A percentile compares a stretch with the other conserved stretches of the same genome.
Evolutionary conservation across 2,797 vertebrate species (phyloP).

Genomic region (Gymnopithys bicolor): DNA sequence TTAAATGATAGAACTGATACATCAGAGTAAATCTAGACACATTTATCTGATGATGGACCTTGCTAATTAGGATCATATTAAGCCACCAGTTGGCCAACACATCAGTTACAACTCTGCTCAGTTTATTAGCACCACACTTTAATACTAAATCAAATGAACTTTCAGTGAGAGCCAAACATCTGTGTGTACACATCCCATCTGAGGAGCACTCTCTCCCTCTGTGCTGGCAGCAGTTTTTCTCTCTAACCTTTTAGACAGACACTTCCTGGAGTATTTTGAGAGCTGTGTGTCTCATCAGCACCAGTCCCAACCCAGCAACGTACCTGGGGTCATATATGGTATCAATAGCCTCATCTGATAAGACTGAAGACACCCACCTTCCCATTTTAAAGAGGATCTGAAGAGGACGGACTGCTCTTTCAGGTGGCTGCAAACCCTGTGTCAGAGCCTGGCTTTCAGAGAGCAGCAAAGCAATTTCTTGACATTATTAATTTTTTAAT

Average conservation of each 20-base stretch:
- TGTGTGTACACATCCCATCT: constrained; percentile 41
- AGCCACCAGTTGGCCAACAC: constrained; percentile 36
- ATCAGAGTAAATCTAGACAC: background rate
- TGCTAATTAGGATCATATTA: constrained; percentile 49
- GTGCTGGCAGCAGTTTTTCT: background rate
- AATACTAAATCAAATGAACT: constrained; percentile 59
- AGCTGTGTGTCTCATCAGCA: background rate
- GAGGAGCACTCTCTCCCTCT: constrained; percentile 14
- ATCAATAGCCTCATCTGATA: background rate
- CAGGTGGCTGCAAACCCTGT: background rate
- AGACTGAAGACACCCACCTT: background rate
- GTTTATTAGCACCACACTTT: constrained; percentile 67
- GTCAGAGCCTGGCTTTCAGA: background rate
- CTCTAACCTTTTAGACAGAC: constrained; percentile 27
- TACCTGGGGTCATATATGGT: fast-evolving
- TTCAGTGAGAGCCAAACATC: constrained; percentile 66
- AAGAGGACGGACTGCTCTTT: background rate
- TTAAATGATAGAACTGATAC: background rate
- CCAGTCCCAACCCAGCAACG: background rate
- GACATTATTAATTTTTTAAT: background rate
- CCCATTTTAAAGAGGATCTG: background rate
- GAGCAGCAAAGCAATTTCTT: background rate
- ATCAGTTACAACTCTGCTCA: background rate
- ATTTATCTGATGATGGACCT: background rate
- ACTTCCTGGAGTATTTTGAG: background rate